Percentiles rank a stretch among this genome's conserved stretches.
These are phyloP conservation scores for Entomobrya proxima DNA, from an alignment of 2,888 invertebrate species.

Conservation along the genomic window DNA sequence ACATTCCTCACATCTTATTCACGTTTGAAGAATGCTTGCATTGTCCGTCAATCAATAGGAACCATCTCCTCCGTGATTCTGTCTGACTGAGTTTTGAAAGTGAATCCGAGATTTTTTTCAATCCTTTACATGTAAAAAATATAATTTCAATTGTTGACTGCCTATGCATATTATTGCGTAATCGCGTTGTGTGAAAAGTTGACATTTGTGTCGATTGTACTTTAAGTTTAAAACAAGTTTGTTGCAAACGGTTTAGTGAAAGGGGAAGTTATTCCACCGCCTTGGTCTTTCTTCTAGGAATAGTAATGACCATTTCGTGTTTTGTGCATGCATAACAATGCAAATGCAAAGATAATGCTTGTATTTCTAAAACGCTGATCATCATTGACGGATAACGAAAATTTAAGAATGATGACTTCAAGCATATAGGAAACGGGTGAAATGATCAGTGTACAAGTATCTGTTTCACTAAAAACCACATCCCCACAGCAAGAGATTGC, in stretches of 20 bases:
- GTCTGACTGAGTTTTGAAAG: conserved; percentile 41
- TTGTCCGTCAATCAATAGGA: conserved; percentile 23
- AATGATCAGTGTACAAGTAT: not conserved
- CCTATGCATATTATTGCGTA: not conserved
- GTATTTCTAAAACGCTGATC: too few relatives aligned
- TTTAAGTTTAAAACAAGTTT: not conserved
- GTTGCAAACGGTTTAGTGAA: not conserved
- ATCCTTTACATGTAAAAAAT: not conserved
- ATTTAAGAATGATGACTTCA: not conserved
- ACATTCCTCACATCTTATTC: too few relatives aligned
- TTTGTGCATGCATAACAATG: not conserved
- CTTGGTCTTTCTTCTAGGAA: not conserved
- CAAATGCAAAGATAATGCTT: too few relatives aligned
- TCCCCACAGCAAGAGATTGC: too few relatives aligned
- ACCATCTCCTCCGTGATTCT: not conserved
- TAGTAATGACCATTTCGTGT: conserved; percentile 24
- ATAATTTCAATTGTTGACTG: not conserved
- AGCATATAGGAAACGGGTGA: not conserved
- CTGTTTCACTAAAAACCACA: too few relatives aligned
- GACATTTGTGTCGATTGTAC: conserved; percentile 44
- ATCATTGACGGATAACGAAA: too few relatives aligned
- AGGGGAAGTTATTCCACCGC: not conserved
- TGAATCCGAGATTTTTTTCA: conserved; percentile 32
- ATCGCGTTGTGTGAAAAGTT: conserved; percentile 37
- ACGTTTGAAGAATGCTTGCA: too few relatives aligned